These are phyloP conservation scores for Nomada fabriciana DNA, from an alignment of 2,888 invertebrate genomes.

Conservation along the genomic window DNA sequence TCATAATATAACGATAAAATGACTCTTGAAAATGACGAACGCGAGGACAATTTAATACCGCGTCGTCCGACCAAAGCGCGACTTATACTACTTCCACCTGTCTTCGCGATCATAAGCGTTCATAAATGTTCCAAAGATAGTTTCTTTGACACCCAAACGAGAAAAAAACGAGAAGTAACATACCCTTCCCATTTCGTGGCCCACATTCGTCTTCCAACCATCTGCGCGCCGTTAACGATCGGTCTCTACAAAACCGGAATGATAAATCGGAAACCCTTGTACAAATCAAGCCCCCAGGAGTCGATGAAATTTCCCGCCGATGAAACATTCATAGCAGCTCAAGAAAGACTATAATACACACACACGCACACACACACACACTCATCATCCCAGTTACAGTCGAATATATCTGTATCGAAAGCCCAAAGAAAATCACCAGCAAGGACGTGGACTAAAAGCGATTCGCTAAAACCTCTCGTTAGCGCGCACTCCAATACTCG, in stretches of 20 bases:
- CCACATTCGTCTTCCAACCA: conserved; percentile 1
- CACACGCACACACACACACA: neutral
- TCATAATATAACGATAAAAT: too few species aligned
- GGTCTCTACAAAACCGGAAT: neutral
- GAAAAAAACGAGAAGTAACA: neutral
- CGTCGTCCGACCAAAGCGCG: neutral
- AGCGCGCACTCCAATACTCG: conserved; percentile 23
- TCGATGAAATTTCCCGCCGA: conserved; percentile 11
- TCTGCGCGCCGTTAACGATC: conserved; percentile 21
- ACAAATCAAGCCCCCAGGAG: conserved; percentile 6
- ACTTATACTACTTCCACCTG: neutral
- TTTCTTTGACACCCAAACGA: neutral
- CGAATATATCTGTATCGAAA: neutral
- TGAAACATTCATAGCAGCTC: conserved; percentile 12
- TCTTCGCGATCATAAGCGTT: too few species aligned
- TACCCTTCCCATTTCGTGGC: conserved; percentile 4
- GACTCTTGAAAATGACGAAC: too few species aligned
- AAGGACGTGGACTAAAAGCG: conserved; percentile 7
- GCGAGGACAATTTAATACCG: neutral
- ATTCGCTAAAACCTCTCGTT: conserved; percentile 38
- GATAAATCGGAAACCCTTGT: conserved; percentile 2
- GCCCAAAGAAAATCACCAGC: conserved; percentile 25
- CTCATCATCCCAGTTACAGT: neutral
- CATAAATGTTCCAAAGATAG: neutral
- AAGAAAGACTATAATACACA: neutral